Conservation (phyloP, 2,113 vertebrate species). For the Corydoras maculifer region DNA sequence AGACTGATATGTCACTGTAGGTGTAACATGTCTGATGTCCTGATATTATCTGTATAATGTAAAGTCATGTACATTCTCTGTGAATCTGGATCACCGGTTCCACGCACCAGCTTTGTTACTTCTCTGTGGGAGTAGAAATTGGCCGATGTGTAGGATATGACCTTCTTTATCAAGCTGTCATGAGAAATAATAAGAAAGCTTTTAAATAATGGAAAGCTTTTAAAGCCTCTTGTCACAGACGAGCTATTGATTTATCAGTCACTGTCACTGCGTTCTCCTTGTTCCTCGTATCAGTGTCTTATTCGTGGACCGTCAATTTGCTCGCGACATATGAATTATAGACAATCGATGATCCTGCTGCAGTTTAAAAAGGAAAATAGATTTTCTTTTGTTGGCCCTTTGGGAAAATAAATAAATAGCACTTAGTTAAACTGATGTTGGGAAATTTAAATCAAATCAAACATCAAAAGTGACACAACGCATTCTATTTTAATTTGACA, state of each 20-base stretch:
- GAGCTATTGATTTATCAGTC: conserved; percentile 48
- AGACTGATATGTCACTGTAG: too few relatives aligned
- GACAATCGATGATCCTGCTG: conserved; percentile 47
- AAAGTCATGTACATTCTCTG: too few relatives aligned
- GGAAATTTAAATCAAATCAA: background rate
- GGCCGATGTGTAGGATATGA: conserved; percentile 24
- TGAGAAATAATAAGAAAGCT: conserved; percentile 28
- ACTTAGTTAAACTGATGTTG: conserved; percentile 3
- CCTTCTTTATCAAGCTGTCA: conserved; percentile 51
- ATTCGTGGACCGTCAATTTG: conserved; percentile 27
- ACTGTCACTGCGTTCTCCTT: conserved; percentile 42
- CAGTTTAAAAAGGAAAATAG: conserved; percentile 48
- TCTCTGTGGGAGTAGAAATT: background rate
- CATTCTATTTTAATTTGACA: background rate
- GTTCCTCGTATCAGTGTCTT: conserved; percentile 39
- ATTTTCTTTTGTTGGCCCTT: conserved; percentile 45
- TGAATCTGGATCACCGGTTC: too few relatives aligned
- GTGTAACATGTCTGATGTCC: too few relatives aligned
- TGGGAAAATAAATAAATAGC: conserved; percentile 35
- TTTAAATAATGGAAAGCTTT: conserved; percentile 37
- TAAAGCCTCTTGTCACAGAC: conserved; percentile 35
- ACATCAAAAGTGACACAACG: background rate
- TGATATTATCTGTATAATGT: too few relatives aligned
- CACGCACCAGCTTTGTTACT: background rate
- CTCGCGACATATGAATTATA: conserved; percentile 41